Evolutionary conservation across 1,140 invertebrate genomes (phyloP), one percentile per base, ranked within the genome.

Genomic region (Zophobas morio): DNA sequence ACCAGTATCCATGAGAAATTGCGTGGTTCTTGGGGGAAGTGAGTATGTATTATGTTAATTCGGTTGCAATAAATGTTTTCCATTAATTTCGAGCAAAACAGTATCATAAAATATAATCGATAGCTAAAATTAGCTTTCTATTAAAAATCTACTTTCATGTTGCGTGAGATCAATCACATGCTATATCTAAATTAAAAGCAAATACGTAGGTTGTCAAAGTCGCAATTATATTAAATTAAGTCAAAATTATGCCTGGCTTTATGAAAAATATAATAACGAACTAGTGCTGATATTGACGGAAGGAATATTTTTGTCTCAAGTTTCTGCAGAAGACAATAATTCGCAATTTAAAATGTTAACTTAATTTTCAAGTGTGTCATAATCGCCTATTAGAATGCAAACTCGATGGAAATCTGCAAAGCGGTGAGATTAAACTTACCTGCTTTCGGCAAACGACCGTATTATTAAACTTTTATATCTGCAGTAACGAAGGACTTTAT

Each of bases 151-250:
- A 20, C 33, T 39, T 66, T 66, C 32, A 5, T 35, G 6, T 66
- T 66, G 60, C 60, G 60, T 66, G 60, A 66, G 60, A 66, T 66
- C 60, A 66, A 66, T 66, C 60, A 66, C 60, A 66, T 66, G 60
- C 60, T 39, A 66, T 66, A 66, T 66, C 60, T 66, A 66, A 66
- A 66, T 66, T 66, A 66, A 66, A 39, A 39, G 33, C 42, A 66
- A 66, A 66, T 66, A 66, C 60, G 37, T 6, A 20, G 6, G 20
- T 42, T 66, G 60, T 42, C 60, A 66, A 66, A 66, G n/a, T 40
- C 39, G 37, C 40, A 66, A 66, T 66, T 66, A 66, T 66, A 66
- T 66, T 66, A 42, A 37, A 66, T 42, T 66, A 66, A 39, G 42
- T 42, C 60, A 40, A n/a, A 66, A 66, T 32, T 66, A 66, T 42